Percentiles rank a stretch among this genome's conserved stretches.
These are phyloP conservation scores for Xenopus borealis DNA, from an alignment of 2,113 vertebrate genomes.

Conservation along the genomic window DNA sequence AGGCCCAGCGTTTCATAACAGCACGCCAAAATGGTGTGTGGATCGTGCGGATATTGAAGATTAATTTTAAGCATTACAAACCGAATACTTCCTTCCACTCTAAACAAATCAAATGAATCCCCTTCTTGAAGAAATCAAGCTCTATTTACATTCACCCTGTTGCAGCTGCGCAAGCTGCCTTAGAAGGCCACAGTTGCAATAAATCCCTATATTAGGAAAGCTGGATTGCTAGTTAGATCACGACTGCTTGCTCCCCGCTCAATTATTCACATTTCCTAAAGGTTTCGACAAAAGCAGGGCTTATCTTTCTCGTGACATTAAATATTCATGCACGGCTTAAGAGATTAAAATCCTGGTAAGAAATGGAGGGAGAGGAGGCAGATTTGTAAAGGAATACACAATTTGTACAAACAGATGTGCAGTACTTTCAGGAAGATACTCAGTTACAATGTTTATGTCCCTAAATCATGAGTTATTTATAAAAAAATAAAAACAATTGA, in stretches of 20 bases:
- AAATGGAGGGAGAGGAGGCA: slow-evolving; percentile 10
- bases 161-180: slow-evolving; percentile 78
- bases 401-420: slow-evolving; percentile 18
- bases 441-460: no score
- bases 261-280: slow-evolving; percentile 74
- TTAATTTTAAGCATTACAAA: slow-evolving; percentile 61
- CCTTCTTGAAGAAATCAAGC: slow-evolving; percentile 71
- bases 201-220: slow-evolving; percentile 83
- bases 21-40: slow-evolving; percentile 59
- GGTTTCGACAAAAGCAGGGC: slow-evolving; percentile 50
- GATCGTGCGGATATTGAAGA: slow-evolving; percentile 60
- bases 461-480: no score
- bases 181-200: slow-evolving; percentile 81
- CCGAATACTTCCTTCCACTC: slow-evolving; percentile 69
- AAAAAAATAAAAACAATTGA: no score
- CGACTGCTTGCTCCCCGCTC: slow-evolving; percentile 72
- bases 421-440: no score
- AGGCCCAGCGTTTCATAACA: slow-evolving; percentile 59
- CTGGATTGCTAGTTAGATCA: slow-evolving; percentile 78
- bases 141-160: slow-evolving; percentile 78
- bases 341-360: slow-evolving; percentile 31
- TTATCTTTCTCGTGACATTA: slow-evolving; percentile 61
- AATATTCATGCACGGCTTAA: slow-evolving; percentile 43
- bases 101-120: slow-evolving; percentile 76
- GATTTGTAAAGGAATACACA: slow-evolving; percentile 21